phyloP scores from a whole-genome alignment of 2,888 invertebrate genomes.

The Gandaritis pyraliata region DNA sequence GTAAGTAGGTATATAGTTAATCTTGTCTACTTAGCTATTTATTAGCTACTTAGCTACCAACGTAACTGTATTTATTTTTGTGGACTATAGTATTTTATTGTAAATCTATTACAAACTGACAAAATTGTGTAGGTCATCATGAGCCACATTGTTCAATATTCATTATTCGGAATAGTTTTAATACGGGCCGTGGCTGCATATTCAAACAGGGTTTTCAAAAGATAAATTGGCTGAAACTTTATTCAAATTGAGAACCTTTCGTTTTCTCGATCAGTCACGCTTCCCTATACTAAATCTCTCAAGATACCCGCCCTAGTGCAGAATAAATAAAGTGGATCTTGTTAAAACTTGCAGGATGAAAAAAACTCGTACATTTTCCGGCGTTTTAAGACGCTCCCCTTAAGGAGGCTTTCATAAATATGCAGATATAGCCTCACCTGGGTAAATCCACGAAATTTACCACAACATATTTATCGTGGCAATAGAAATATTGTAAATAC shows the following conservation, averaged over 20 bases:
- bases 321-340: conserved; percentile 82
- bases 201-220: conserved; percentile 9
- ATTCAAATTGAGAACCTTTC: conserved; percentile 38
- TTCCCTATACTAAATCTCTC: conserved; percentile 73
- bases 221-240: conserved; percentile 19
- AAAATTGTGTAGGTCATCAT: no score
- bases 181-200: neutral
- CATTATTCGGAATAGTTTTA: neutral
- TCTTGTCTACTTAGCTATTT: neutral
- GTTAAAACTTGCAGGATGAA: conserved; percentile 79
- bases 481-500: conserved; percentile 82
- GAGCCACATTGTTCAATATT: no score
- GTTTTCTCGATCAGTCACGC: conserved; percentile 77
- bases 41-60: no score
- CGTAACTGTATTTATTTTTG: no score
- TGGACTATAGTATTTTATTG: no score
- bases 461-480: conserved; percentile 75
- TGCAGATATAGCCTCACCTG: conserved; percentile 83
- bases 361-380: conserved; percentile 71
- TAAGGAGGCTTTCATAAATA: conserved; percentile 80
- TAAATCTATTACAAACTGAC: no score
- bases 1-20: neutral
- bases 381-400: conserved; percentile 78
- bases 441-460: conserved; percentile 79
- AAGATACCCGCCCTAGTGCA: conserved; percentile 71